phyloP scores from a whole-genome alignment of 2,888 invertebrate species.

The Xestobium rufovillosum region DNA sequence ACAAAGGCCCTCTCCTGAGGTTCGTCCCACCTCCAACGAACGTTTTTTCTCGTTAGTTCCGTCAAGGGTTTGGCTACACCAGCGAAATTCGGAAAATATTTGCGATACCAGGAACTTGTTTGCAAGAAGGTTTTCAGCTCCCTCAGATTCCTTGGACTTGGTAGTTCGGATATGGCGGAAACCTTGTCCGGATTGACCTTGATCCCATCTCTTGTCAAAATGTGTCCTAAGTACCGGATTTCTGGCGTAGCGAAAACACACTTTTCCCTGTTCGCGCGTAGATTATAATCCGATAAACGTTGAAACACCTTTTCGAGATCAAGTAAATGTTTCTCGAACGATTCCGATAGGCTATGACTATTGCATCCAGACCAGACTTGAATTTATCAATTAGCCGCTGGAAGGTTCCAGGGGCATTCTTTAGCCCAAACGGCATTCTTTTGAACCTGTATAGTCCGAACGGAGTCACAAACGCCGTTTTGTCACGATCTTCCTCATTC shows the following conservation, averaged over 20 bases:
- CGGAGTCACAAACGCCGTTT: constrained; percentile 19
- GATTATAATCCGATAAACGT: constrained; percentile 12
- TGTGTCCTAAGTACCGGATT: constrained; percentile 17
- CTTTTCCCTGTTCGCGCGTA: constrained; percentile 14
- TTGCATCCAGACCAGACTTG: constrained; percentile 4
- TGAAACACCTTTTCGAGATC: constrained; percentile 14
- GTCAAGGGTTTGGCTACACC: constrained; percentile 19
- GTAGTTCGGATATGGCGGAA: constrained; percentile 19
- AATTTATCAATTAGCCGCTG: constrained; percentile 8
- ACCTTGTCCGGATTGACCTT: constrained; percentile 20
- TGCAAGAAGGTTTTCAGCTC: constrained; percentile 21
- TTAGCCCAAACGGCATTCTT: constrained; percentile 8
- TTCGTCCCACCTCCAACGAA: constrained; percentile 15
- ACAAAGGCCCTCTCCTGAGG: constrained; percentile 9
- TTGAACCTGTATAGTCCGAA: constrained; percentile 11
- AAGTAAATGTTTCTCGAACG: constrained; percentile 17
- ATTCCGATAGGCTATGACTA: constrained; percentile 20
- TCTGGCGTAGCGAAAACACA: constrained; percentile 12
- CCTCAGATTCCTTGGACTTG: constrained; percentile 19
- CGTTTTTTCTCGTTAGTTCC: constrained; percentile 20
- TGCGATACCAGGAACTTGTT: constrained; percentile 22
- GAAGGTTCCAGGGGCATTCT: constrained; percentile 6
- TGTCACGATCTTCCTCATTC: constrained; percentile 16
- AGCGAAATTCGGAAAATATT: constrained; percentile 21
- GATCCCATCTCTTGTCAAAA: constrained; percentile 19